Conservation (phyloP, 1,140 invertebrate species). For the Bombus sylvicola region DNA sequence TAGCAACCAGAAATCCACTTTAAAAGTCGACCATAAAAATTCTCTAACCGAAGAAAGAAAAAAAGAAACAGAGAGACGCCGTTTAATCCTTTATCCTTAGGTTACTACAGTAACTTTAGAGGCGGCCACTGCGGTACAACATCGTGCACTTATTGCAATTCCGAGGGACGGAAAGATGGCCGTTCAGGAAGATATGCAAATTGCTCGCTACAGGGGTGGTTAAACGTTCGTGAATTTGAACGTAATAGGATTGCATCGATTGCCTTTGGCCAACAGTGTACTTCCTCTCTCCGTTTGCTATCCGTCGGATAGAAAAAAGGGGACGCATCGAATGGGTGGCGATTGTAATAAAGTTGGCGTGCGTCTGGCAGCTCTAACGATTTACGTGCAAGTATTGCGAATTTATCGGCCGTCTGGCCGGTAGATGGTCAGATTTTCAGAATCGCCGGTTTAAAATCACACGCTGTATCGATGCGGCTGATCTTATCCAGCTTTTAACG, state of each 20-base stretch:
- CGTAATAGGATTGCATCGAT: conserved; percentile 46
- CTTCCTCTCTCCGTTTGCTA: neutral
- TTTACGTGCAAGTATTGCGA: conserved; percentile 9
- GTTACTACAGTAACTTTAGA: neutral
- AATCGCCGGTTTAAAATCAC: conserved; percentile 5
- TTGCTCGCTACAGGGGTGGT: conserved; percentile 37
- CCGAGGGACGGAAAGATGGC: conserved; percentile 17
- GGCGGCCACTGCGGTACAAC: conserved; percentile 3
- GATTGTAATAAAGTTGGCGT: conserved; percentile 34
- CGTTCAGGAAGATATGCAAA: conserved; percentile 46
- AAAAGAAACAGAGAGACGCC: neutral
- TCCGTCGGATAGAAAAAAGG: neutral
- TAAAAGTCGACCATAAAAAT: neutral
- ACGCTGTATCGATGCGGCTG: neutral
- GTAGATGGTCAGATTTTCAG: neutral
- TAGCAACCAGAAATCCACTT: neutral
- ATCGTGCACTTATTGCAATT: conserved; percentile 29
- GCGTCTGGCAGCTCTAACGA: conserved; percentile 19
- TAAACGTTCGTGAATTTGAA: conserved; percentile 53
- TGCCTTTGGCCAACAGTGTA: neutral
- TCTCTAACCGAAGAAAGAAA: neutral
- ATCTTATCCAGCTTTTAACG: neutral
- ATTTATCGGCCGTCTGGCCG: neutral
- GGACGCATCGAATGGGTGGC: neutral
- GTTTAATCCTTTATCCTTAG: conserved; percentile 18